Conservation (phyloP, 2,113 vertebrate species). For the Aptenodytes forsteri region DNA sequence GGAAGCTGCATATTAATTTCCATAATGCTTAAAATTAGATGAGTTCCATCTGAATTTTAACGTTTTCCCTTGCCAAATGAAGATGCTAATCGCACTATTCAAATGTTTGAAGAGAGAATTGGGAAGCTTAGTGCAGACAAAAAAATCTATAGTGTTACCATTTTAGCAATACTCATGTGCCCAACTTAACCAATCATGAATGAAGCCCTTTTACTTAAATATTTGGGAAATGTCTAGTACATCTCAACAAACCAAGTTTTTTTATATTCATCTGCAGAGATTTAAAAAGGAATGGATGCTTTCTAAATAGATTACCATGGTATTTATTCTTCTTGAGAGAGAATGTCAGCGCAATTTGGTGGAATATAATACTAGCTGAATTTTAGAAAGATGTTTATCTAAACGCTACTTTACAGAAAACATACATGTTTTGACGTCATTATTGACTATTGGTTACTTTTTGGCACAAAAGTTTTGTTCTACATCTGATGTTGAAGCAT, state of each 20-base stretch:
- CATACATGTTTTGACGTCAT: neutral
- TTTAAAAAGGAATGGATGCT: neutral
- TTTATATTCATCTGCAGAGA: neutral
- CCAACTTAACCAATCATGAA: neutral
- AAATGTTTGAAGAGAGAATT: conserved; percentile 47
- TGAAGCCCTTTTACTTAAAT: conserved; percentile 1
- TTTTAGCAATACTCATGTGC: conserved; percentile 34
- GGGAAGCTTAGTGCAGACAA: conserved; percentile 10
- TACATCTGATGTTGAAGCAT: neutral
- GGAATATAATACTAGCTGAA: neutral
- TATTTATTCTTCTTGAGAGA: neutral
- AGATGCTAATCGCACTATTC: conserved; percentile 51
- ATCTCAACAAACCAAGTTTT: neutral
- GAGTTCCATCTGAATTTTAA: conserved; percentile 39
- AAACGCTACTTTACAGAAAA: neutral
- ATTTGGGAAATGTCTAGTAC: conserved; percentile 17
- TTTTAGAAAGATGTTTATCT: neutral
- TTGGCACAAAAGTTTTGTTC: neutral
- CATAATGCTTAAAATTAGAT: conserved; percentile 43
- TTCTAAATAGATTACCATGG: neutral
- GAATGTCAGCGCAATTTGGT: neutral
- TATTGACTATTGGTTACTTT: neutral
- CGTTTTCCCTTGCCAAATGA: conserved; percentile 46
- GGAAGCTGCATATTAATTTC: conserved; percentile 39
- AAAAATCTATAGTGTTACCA: conserved; percentile 23